Conservation (phyloP, 1,140 invertebrate genomes). For the Megalopta genalis region DNA sequence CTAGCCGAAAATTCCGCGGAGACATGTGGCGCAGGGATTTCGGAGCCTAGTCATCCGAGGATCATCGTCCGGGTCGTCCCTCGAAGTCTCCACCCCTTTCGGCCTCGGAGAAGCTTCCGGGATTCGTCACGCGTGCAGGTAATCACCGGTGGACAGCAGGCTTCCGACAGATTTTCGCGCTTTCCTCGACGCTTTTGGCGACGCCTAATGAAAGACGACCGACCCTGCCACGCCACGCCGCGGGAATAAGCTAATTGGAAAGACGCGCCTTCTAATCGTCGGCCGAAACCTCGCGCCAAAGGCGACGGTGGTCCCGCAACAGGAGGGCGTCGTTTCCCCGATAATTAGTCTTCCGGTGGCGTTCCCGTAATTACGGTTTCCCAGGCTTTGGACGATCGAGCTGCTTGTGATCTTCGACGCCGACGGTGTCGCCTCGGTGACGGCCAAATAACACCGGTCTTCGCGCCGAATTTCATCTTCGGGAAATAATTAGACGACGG, state of each 20-base stretch:
- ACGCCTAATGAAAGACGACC: constrained; percentile 60
- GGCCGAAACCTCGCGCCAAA: constrained; percentile 51
- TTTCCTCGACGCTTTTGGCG: constrained; percentile 32
- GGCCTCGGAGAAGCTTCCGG: constrained; percentile 17
- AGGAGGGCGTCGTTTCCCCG: constrained; percentile 41
- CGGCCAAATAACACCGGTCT: constrained; percentile 3
- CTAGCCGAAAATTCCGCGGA: constrained; percentile 21
- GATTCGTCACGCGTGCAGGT: constrained; percentile 54
- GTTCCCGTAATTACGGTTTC: constrained; percentile 61
- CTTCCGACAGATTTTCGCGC: constrained; percentile 43
- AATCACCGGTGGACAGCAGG: constrained; percentile 38
- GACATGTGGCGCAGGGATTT: constrained; percentile 56
- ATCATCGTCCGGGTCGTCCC: constrained; percentile 28
- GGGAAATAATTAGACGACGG: background rate
- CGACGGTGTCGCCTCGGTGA: constrained; percentile 25
- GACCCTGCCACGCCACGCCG: constrained; percentile 13
- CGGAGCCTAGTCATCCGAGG: constrained; percentile 45
- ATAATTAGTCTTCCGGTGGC: constrained; percentile 64
- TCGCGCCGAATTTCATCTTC: background rate
- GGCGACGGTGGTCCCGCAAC: constrained; percentile 47
- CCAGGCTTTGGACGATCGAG: constrained; percentile 17
- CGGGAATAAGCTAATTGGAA: constrained; percentile 68
- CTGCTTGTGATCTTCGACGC: constrained; percentile 46
- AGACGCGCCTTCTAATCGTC: constrained; percentile 63
- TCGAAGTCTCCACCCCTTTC: constrained; percentile 58